Evolutionary conservation across 2,797 vertebrate genomes (phyloP).

Genomic region (Acanthurus tractus): DNA sequence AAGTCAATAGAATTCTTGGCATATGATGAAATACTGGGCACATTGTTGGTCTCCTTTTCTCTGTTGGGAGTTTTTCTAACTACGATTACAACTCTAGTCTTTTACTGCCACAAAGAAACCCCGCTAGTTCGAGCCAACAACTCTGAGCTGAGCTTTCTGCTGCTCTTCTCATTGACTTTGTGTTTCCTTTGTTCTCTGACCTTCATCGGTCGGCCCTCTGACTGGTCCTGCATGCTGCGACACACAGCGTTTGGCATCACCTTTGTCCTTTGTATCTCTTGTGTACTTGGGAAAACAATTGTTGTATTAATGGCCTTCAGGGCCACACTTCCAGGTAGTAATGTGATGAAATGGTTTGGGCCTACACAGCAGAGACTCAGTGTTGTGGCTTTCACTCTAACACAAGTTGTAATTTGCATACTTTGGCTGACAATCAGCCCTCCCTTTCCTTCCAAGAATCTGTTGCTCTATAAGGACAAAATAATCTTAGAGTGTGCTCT

Average conservation of each 20-base stretch:
- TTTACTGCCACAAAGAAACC: conserved; percentile 80
- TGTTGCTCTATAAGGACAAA: conserved; percentile 70
- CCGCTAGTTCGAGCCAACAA: conserved; percentile 84
- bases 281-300: conserved; percentile 84
- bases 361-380: conserved; percentile 81
- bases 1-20: conserved; percentile 81
- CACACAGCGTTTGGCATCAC: conserved; percentile 85
- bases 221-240: conserved; percentile 86
- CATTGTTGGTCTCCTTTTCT: conserved; percentile 72
- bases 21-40: conserved; percentile 80
- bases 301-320: conserved; percentile 85
- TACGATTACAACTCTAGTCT: conserved; percentile 64
- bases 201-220: conserved; percentile 81
- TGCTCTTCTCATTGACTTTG: conserved; percentile 83
- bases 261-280: conserved; percentile 84
- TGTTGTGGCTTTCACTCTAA: conserved; percentile 74
- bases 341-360: conserved; percentile 86
- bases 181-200: conserved; percentile 85
- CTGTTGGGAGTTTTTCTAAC: conserved; percentile 80
- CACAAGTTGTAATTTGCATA: conserved; percentile 81
- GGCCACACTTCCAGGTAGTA: conserved; percentile 80
- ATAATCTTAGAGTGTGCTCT: conserved; percentile 80
- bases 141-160: conserved; percentile 84
- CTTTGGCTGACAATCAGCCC: conserved; percentile 80
- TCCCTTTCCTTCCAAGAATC: conserved; percentile 78